Evolutionary conservation across 2,797 vertebrate species (phyloP).

Genomic region (Limosa lapponica): DNA sequence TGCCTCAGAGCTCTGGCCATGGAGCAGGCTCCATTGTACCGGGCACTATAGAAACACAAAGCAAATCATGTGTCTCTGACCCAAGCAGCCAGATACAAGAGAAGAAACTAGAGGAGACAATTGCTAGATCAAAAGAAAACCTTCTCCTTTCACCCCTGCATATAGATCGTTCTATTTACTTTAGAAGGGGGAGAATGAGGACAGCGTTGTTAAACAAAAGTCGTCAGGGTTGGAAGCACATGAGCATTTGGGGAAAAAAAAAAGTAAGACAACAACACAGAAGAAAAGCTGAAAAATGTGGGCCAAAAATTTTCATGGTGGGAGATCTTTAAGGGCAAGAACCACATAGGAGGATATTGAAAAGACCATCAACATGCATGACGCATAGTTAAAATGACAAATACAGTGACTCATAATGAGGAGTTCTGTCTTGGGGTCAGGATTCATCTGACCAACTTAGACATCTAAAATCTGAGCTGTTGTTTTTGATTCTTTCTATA

Average conservation of each 20-base stretch:
- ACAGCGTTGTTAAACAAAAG: not conserved
- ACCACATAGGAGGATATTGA: not conserved
- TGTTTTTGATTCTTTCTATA: not conserved
- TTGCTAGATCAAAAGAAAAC: slow-evolving; percentile 35
- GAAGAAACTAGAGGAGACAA: not conserved
- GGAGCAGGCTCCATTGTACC: not conserved
- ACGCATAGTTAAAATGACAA: not conserved
- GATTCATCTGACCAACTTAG: not conserved
- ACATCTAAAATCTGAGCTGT: not conserved
- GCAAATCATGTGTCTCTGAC: slow-evolving; percentile 23
- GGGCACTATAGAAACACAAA: slow-evolving; percentile 5
- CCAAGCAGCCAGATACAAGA: slow-evolving; percentile 13
- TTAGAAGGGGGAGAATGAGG: not conserved
- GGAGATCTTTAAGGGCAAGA: not conserved
- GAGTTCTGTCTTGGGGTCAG: not conserved
- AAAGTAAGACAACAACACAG: not conserved
- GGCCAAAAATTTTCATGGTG: not conserved
- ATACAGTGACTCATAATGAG: not conserved
- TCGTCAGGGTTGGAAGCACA: not conserved
- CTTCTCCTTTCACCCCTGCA: slow-evolving; percentile 3
- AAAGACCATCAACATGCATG: not conserved
- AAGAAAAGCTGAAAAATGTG: not conserved
- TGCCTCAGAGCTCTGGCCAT: not conserved
- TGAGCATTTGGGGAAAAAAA: fast-evolving
- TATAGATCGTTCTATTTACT: not conserved